These are phyloP conservation scores for Sterrhoptilus dennistouni DNA, from an alignment of 2,113 vertebrate species.

Conservation along the genomic window DNA sequence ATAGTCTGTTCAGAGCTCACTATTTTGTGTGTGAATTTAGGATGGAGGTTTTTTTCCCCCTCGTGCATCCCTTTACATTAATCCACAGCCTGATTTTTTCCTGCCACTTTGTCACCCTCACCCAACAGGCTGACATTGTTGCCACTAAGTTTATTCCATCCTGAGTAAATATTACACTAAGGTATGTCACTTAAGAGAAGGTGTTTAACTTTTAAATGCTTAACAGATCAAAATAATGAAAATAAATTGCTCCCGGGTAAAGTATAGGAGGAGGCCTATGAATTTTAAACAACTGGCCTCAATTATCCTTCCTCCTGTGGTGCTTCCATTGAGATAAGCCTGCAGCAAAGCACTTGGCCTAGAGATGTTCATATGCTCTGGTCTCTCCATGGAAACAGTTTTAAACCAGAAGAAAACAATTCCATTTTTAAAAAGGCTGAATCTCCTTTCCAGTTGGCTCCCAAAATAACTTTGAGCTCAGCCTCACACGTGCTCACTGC, in stretches of 20 bases:
- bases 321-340: constrained; percentile 55
- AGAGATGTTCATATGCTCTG: constrained; percentile 55
- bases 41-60: not conserved
- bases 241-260: constrained; percentile 2
- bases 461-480: constrained; percentile 49
- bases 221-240: constrained; percentile 45
- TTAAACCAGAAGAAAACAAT: constrained; percentile 56
- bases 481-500: not conserved
- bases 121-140: not conserved
- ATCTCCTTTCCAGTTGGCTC: constrained; percentile 49
- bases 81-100: not conserved
- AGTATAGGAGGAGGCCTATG: not conserved
- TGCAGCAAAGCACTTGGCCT: constrained; percentile 55
- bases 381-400: constrained; percentile 67
- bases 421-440: constrained; percentile 29
- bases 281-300: constrained; percentile 55
- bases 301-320: constrained; percentile 31
- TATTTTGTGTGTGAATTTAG: not conserved
- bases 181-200: not conserved
- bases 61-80: not conserved
- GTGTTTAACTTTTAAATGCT: constrained; percentile 15
- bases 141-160: not conserved
- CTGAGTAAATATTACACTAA: not conserved
- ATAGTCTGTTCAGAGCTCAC: not conserved
- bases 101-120: not conserved